Conservation (phyloP, 2,888 invertebrate genomes). For the Andrena fulva region DNA sequence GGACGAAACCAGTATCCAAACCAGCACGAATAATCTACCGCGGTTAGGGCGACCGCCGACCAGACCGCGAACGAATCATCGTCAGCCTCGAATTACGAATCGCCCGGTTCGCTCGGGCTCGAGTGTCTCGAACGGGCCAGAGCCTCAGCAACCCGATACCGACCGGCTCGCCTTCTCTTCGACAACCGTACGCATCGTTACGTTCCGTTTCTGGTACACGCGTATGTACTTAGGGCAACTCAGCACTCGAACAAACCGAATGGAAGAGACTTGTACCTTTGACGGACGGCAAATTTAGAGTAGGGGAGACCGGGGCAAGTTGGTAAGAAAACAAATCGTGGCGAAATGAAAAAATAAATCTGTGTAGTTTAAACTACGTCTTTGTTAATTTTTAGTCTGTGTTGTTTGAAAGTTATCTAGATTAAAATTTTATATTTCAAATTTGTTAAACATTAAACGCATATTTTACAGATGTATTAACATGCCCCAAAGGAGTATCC, state of each 20-base stretch:
- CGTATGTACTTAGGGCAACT: slow-evolving; percentile 13
- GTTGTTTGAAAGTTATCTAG: too few relatives aligned
- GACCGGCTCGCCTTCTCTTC: slow-evolving; percentile 15
- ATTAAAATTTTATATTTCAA: too few relatives aligned
- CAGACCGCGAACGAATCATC: slow-evolving; percentile 58
- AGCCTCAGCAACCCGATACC: slow-evolving; percentile 42
- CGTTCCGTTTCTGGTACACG: slow-evolving; percentile 4
- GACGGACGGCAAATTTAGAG: neutral
- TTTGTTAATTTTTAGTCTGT: too few relatives aligned
- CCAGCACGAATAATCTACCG: slow-evolving; percentile 29
- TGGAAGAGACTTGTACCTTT: neutral
- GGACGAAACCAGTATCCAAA: slow-evolving; percentile 34
- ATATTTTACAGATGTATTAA: too few relatives aligned
- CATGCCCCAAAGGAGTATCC: neutral
- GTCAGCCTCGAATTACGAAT: slow-evolving; percentile 57
- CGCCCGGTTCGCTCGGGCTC: slow-evolving; percentile 26
- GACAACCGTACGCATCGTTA: neutral
- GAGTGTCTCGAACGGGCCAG: slow-evolving; percentile 49
- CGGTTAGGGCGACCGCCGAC: slow-evolving; percentile 33
- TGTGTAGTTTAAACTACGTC: too few relatives aligned
- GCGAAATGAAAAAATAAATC: too few relatives aligned
- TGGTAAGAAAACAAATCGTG: too few relatives aligned
- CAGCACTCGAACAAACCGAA: neutral
- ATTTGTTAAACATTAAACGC: too few relatives aligned
- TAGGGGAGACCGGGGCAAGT: too few relatives aligned